These are phyloP conservation scores for Machaerirhynchus nigripectus DNA, from an alignment of 2,113 vertebrate genomes.

Conservation along the genomic window DNA sequence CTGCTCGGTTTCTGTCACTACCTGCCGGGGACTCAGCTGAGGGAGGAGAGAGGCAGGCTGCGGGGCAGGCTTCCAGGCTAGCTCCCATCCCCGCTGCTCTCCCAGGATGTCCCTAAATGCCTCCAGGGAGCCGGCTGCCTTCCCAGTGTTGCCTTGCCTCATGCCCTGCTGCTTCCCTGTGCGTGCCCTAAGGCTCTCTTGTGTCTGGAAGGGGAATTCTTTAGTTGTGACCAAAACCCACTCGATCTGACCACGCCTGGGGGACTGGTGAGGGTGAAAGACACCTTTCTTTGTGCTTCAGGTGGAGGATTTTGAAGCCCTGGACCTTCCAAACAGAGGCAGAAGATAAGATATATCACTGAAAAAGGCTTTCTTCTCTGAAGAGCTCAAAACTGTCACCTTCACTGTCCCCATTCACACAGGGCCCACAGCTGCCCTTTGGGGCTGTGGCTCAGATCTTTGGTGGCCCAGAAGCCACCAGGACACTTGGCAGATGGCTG, in stretches of 20 bases:
- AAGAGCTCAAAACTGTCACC: neutral
- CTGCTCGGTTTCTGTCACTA: constrained; percentile 27
- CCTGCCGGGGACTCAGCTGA: neutral
- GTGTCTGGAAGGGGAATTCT: neutral
- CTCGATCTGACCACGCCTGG: neutral
- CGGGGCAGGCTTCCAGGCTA: neutral
- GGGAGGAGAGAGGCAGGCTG: neutral
- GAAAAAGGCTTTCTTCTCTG: neutral
- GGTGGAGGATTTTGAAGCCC: neutral
- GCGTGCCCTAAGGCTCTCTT: neutral
- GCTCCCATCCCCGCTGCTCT: neutral
- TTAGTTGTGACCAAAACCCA: neutral
- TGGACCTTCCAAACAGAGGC: neutral
- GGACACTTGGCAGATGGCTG: neutral
- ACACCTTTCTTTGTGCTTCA: neutral
- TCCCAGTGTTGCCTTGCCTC: neutral
- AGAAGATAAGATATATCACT: neutral
- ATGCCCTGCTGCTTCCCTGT: neutral
- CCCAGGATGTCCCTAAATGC: neutral
- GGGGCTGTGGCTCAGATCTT: neutral
- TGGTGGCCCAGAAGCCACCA: neutral
- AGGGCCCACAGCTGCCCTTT: neutral
- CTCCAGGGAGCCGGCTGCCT: neutral
- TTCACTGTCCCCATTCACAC: neutral
- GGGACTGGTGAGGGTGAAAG: neutral